A percentile compares a stretch with the other conserved stretches of the same genome.
These are phyloP conservation scores for Ptilodon capucinus DNA, from an alignment of 2,888 invertebrate species.

Conservation along the genomic window DNA sequence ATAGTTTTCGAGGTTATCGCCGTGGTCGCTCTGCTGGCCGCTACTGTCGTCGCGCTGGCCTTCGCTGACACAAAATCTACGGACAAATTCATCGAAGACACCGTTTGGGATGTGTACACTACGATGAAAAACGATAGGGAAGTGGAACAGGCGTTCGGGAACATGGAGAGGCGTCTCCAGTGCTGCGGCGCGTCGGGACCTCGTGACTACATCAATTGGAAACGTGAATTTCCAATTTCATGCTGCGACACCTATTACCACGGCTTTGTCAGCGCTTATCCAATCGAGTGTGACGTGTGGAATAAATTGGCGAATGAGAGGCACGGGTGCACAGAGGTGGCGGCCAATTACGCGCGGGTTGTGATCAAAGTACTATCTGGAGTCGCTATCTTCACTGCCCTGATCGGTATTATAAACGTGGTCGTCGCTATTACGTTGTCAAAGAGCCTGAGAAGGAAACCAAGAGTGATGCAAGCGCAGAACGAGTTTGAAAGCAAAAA, in stretches of 20 bases:
- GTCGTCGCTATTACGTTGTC: conserved; percentile 49
- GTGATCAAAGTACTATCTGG: conserved; percentile 58
- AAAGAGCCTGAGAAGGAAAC: conserved; percentile 47
- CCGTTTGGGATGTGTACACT: conserved; percentile 69
- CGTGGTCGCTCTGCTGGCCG: conserved; percentile 45
- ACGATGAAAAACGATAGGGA: conserved; percentile 54
- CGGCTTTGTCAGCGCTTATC: conserved; percentile 59
- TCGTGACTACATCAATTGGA: conserved; percentile 69
- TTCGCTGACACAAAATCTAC: conserved; percentile 62
- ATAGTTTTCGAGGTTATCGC: conserved; percentile 48
- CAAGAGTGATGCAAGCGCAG: conserved; percentile 43
- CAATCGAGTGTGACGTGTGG: conserved; percentile 66
- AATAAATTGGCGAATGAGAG: conserved; percentile 72
- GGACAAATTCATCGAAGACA: conserved; percentile 65
- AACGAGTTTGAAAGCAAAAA: conserved; percentile 69
- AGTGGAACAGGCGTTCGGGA: conserved; percentile 50
- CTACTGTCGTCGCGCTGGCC: conserved; percentile 56
- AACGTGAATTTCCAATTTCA: conserved; percentile 62
- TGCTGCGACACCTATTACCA: conserved; percentile 73
- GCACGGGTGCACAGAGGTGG: conserved; percentile 67
- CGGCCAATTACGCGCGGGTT: conserved; percentile 61
- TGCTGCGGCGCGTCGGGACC: conserved; percentile 72
- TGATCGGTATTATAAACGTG: conserved; percentile 55
- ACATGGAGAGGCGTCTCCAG: conserved; percentile 63
- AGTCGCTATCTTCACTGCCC: conserved; percentile 52